These are phyloP conservation scores for Mimachlamys varia DNA, from an alignment of 2,888 invertebrate genomes.

Conservation along the genomic window DNA sequence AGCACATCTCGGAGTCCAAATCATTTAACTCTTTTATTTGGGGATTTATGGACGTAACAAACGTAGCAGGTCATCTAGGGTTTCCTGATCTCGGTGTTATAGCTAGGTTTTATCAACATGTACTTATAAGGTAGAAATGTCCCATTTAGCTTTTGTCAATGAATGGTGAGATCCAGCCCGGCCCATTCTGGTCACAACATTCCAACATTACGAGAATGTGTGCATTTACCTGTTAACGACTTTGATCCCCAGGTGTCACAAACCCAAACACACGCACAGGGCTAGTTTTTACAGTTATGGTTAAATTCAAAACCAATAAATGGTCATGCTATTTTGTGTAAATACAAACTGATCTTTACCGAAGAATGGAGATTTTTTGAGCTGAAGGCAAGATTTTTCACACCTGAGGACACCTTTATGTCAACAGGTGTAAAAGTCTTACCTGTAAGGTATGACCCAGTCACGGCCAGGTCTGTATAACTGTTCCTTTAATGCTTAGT, in stretches of 20 bases:
- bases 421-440: background rate
- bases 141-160: conserved; percentile 11
- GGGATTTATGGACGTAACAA: background rate
- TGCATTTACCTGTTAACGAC: conserved; percentile 31
- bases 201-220: conserved; percentile 28
- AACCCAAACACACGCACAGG: background rate
- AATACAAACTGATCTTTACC: background rate
- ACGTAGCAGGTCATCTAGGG: background rate
- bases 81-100: background rate
- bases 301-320: background rate
- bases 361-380: background rate
- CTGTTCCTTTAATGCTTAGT: too few relatives aligned
- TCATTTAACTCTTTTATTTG: conserved; percentile 17
- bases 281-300: conserved; percentile 17
- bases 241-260: conserved; percentile 1
- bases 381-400: background rate
- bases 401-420: background rate
- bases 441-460: background rate
- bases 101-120: background rate
- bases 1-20: conserved; percentile 11
- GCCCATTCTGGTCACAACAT: conserved; percentile 1
- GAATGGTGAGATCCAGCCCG: background rate
- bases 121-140: background rate
- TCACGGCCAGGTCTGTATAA: too few relatives aligned
- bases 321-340: background rate